Evolutionary conservation across 2,113 vertebrate species (phyloP).

Genomic region (Ginglymostoma cirratum): DNA sequence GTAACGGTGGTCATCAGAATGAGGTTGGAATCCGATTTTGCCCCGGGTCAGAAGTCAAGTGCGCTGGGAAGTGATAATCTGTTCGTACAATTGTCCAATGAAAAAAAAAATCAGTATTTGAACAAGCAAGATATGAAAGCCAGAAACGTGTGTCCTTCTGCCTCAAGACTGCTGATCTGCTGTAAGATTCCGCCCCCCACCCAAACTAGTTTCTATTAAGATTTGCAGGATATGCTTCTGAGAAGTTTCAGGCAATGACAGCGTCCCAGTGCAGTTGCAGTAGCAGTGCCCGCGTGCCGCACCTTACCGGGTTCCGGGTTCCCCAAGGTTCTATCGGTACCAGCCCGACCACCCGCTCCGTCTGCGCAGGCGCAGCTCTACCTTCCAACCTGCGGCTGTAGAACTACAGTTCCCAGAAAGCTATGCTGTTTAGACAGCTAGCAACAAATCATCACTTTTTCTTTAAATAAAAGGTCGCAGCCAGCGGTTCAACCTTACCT

Average conservation of each 20-base stretch:
- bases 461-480: not conserved
- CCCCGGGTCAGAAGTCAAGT: too few relatives aligned
- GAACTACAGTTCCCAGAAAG: not conserved
- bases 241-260: too few relatives aligned
- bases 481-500: not conserved
- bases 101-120: not conserved
- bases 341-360: not conserved
- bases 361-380: not conserved
- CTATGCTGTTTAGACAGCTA: not conserved
- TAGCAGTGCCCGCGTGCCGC: not conserved
- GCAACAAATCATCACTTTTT: not conserved
- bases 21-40: not conserved
- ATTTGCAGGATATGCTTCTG: not conserved
- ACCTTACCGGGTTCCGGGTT: not conserved
- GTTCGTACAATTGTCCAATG: not conserved
- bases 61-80: not conserved
- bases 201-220: not conserved
- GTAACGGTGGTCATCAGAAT: not conserved
- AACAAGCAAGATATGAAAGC: not conserved
- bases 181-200: too few relatives aligned
- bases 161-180: not conserved
- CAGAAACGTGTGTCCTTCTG: not conserved
- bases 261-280: too few relatives aligned
- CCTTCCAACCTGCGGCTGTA: not conserved
- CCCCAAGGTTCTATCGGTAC: not conserved